Evolutionary conservation across 2,888 invertebrate genomes (phyloP).

Genomic region (Drosophila koepferae): DNA sequence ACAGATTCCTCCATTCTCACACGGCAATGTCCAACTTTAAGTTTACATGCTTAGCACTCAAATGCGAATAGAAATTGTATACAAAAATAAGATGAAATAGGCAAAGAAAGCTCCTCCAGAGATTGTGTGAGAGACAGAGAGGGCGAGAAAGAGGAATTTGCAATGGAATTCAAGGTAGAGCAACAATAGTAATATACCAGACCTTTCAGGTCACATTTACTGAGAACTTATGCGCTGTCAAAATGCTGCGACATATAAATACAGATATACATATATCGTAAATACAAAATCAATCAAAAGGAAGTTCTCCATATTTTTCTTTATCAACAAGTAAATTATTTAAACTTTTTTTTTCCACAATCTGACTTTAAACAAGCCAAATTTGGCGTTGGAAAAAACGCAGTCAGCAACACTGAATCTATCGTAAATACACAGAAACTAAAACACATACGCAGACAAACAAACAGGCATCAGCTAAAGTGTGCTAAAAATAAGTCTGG

Average conservation of each 20-base stretch:
- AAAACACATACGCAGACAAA: neutral
- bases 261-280: neutral
- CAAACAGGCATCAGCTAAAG: slow-evolving; percentile 24
- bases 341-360: too few species aligned
- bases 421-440: neutral
- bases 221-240: too few species aligned
- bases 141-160: slow-evolving; percentile 18
- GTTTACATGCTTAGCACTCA: slow-evolving; percentile 34
- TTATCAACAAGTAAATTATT: neutral
- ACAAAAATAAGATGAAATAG: neutral
- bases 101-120: neutral
- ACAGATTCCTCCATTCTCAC: neutral
- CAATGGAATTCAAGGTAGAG: slow-evolving; percentile 24
- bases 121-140: neutral
- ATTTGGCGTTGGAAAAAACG: neutral
- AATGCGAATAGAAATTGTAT: slow-evolving; percentile 57
- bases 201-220: slow-evolving; percentile 9
- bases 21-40: slow-evolving; percentile 6
- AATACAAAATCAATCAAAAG: neutral
- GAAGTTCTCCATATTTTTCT: neutral
- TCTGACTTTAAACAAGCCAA: neutral
- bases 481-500: slow-evolving; percentile 59
- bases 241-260: neutral
- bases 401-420: neutral
- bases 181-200: slow-evolving; percentile 6